Evolutionary conservation across 1,140 invertebrate species (phyloP).

Genomic region (Ceratitis capitata): DNA sequence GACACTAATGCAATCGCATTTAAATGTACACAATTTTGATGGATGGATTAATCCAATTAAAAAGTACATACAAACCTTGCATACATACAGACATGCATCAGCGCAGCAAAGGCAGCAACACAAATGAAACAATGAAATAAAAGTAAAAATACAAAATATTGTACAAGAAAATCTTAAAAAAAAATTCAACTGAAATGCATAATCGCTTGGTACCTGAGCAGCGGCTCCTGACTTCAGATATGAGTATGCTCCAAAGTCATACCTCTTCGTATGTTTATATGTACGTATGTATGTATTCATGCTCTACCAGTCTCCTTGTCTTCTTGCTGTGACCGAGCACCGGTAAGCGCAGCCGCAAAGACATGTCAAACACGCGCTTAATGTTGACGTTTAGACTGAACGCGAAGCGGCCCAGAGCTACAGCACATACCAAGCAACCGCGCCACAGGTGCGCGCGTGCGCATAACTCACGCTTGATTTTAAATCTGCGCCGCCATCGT

Average conservation of each 20-base stretch:
- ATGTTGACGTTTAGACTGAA: slow-evolving; percentile 22
- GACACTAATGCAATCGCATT: slow-evolving; percentile 28
- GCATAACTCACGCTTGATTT: background rate
- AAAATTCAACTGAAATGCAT: slow-evolving; percentile 2
- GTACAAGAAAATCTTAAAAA: background rate
- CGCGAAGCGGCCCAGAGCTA: background rate
- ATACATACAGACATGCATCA: slow-evolving; percentile 9
- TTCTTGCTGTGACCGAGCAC: background rate
- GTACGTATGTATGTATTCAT: background rate
- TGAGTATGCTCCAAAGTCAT: no score
- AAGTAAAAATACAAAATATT: background rate
- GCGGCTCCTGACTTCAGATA: background rate
- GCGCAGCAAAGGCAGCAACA: background rate
- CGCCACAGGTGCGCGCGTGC: slow-evolving; percentile 26
- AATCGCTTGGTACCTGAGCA: background rate
- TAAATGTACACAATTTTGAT: slow-evolving; percentile 34
- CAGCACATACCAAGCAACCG: background rate
- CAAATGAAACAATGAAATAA: background rate
- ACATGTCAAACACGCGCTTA: slow-evolving; percentile 33
- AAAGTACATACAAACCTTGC: background rate
- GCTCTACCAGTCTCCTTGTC: no score
- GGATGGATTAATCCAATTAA: slow-evolving; percentile 40
- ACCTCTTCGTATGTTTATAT: background rate
- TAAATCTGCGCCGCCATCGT: background rate
- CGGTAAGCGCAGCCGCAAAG: slow-evolving; percentile 1